These are phyloP conservation scores for Montipora efflorescens DNA, from an alignment of 64 coral and sea anemone genomes.

Conservation along the genomic window DNA sequence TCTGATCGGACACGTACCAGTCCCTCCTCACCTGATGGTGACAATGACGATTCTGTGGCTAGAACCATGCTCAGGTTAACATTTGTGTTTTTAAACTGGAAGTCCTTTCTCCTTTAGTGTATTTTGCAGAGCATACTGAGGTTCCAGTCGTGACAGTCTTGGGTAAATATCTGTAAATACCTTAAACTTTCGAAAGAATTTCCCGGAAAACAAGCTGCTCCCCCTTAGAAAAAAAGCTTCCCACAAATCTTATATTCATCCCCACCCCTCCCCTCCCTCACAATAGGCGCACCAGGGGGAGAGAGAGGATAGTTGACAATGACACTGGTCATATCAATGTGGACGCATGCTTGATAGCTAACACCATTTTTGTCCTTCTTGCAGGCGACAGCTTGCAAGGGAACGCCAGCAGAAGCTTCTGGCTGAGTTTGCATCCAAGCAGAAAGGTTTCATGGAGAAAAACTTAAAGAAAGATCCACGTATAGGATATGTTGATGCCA, in stretches of 20 bases:
- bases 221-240: no score
- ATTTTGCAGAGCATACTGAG: no score
- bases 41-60: conserved; percentile 42
- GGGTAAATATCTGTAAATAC: no score
- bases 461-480: conserved; percentile 66
- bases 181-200: no score
- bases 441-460: conserved; percentile 88
- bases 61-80: conserved; percentile 58
- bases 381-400: conserved; percentile 83
- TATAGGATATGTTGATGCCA: not conserved
- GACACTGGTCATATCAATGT: not conserved
- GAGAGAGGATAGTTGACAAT: no score
- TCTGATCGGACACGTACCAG: not conserved
- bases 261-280: no score
- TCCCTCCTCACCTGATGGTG: conserved; percentile 32
- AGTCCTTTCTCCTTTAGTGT: not conserved
- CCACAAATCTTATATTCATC: no score
- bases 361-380: not conserved
- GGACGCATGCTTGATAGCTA: not conserved
- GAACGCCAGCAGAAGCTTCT: conserved; percentile 93
- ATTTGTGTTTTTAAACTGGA: not conserved
- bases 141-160: no score
- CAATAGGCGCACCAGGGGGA: no score
- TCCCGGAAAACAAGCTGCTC: no score
- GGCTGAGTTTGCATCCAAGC: conserved; percentile 89